phyloP scores from a whole-genome alignment of 2,113 vertebrate species.

The Python bivittatus region DNA sequence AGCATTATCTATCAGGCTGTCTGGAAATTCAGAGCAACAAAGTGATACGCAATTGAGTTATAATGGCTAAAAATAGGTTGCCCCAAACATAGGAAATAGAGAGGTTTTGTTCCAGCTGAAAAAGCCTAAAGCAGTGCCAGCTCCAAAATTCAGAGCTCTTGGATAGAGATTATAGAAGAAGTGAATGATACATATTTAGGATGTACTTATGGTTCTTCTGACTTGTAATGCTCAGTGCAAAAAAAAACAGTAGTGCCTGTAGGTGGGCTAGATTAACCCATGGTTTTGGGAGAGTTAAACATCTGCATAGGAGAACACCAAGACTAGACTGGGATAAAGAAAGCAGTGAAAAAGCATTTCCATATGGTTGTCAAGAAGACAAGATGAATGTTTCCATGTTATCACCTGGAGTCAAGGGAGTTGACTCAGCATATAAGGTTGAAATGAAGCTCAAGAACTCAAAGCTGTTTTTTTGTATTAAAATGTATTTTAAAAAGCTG shows the following conservation, averaged over 20 bases:
- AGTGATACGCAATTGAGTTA: background rate
- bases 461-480: slow-evolving; percentile 23
- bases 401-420: background rate
- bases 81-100: background rate
- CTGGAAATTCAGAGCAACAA: slow-evolving; percentile 25
- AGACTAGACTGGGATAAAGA: background rate
- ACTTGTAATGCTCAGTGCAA: background rate
- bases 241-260: background rate
- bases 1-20: slow-evolving; percentile 37
- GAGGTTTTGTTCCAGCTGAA: background rate
- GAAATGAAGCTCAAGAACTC: slow-evolving; percentile 35
- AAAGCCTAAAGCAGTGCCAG: background rate
- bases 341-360: background rate
- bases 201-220: background rate
- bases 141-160: no score
- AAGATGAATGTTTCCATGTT: background rate
- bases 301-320: background rate
- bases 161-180: background rate
- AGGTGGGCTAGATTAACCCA: background rate
- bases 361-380: background rate
- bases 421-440: background rate
- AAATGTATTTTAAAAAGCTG: slow-evolving; percentile 18
- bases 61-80: background rate
- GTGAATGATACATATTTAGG: background rate
- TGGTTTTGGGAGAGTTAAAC: background rate